Evolutionary conservation across 2,113 vertebrate species (phyloP), one percentile per base, ranked within the genome.

Genomic region (Tor tambroides): DNA sequence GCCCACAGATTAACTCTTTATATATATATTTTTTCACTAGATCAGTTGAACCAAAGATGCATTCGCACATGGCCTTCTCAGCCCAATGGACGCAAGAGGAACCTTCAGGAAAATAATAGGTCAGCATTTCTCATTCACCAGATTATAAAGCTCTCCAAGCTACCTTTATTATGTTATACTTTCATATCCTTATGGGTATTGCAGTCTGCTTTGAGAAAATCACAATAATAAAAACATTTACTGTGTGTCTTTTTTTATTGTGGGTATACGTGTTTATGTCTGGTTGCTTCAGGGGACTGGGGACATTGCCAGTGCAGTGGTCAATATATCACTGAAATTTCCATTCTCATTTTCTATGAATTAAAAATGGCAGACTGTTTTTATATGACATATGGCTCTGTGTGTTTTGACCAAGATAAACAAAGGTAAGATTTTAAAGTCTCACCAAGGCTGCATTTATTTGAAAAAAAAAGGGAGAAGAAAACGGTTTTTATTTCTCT

Each of bases 1-100:
- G 85, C 69, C 74, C 10, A 26, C 41, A 87, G 83, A 89, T 89
- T 71, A 85, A 87, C 82, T 89, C 69, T 56, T 75, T 46, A 11
- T 54, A 74, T 85, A 77, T 88, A 23, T 63, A 1, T 85, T 38
- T 65, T 19, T 77, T 8, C 30, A 30, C 10, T 54, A 54, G 49
- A 49, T 59, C 77, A 77, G 28, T 35, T 49, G 81, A 84, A 83
- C 32, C 72, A 83, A 88, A 86, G 28, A 88, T 83, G 43, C 83
- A 78, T 83, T 69, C 61, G 61, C 23, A 49, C 3, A 1, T 80
- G 78, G 56, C 78, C 51, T 80, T 41, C 32, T n/a, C 35, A 14
- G 6, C 21, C 56, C 32, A 41, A 12, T 35, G 54, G 5, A 59
- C 51, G 23, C 15, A 59, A 23, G 84, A 75, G 35, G 63, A n/a